Evolutionary conservation across 2,888 invertebrate genomes (phyloP).

Genomic region (Ephialtes manifestator): DNA sequence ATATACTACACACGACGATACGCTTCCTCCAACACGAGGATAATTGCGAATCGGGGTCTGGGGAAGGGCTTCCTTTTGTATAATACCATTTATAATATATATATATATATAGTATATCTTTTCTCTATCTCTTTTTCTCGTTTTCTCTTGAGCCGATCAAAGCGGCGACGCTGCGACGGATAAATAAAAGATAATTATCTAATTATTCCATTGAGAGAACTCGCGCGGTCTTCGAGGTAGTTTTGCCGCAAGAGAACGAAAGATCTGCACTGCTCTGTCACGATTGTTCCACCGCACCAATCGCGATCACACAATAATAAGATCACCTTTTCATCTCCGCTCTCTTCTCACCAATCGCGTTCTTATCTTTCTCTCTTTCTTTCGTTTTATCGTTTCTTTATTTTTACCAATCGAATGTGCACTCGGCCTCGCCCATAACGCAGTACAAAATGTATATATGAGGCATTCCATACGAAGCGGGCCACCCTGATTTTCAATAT

Average conservation of each 20-base stretch:
- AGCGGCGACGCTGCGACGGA: constrained; percentile 74
- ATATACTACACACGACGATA: constrained; percentile 64
- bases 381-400: constrained; percentile 9
- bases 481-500: no score
- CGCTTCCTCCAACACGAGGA: constrained; percentile 77
- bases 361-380: background rate
- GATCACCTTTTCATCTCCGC: constrained; percentile 29
- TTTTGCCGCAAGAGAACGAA: background rate
- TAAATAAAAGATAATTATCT: constrained; percentile 83
- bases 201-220: constrained; percentile 81
- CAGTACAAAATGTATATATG: background rate
- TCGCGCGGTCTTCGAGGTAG: constrained; percentile 60
- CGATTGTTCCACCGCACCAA: constrained; percentile 43
- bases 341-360: background rate
- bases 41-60: constrained; percentile 83
- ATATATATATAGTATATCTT: constrained; percentile 24
- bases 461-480: no score
- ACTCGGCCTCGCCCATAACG: background rate
- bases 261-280: constrained; percentile 33
- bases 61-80: constrained; percentile 61
- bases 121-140: constrained; percentile 18
- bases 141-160: constrained; percentile 77
- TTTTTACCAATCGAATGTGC: constrained; percentile 22
- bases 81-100: constrained; percentile 10
- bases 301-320: constrained; percentile 44